A percentile compares a stretch with the other conserved stretches of the same genome.
Conservation (phyloP, 2,113 vertebrate species). For the Phainopepla nitens region DNA sequence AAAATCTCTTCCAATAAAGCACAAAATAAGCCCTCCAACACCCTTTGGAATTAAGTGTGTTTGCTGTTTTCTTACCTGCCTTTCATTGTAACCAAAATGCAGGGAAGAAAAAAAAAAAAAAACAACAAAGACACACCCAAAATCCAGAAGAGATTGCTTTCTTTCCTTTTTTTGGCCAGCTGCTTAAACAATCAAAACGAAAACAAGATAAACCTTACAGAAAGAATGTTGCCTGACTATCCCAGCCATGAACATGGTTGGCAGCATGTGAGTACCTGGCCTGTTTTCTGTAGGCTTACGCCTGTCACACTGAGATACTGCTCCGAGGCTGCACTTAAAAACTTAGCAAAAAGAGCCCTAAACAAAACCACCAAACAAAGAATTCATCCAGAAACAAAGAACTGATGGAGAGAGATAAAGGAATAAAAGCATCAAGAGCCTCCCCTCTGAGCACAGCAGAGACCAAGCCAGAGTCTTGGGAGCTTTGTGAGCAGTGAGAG, state of each 20-base stretch:
- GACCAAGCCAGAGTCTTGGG: not conserved
- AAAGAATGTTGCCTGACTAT: constrained; percentile 11
- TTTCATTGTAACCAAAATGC: not conserved
- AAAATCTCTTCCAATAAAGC: not conserved
- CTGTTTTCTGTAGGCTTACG: not conserved
- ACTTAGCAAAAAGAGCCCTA: not conserved
- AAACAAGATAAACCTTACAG: constrained; percentile 36
- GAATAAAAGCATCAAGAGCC: not conserved
- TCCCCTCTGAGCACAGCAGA: not conserved
- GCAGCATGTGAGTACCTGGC: not conserved
- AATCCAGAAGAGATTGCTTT: not conserved
- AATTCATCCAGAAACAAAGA: not conserved
- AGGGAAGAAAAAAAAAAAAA: not conserved
- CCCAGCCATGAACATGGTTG: not conserved
- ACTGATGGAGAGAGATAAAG: not conserved
- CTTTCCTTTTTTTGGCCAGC: not conserved
- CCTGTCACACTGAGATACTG: not conserved
- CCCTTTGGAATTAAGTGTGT: not conserved
- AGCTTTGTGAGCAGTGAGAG: not conserved
- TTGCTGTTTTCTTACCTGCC: not conserved
- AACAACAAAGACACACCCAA: not conserved
- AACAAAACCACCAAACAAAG: not conserved
- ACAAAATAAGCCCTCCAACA: not conserved
- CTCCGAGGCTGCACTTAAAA: not conserved
- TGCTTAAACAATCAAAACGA: constrained; percentile 8